A percentile compares a stretch with the other conserved stretches of the same genome.
phyloP scores from a whole-genome alignment of 30 jellyfish, hydroid and myxozoan species.

The Aurelia aurita region DNA sequence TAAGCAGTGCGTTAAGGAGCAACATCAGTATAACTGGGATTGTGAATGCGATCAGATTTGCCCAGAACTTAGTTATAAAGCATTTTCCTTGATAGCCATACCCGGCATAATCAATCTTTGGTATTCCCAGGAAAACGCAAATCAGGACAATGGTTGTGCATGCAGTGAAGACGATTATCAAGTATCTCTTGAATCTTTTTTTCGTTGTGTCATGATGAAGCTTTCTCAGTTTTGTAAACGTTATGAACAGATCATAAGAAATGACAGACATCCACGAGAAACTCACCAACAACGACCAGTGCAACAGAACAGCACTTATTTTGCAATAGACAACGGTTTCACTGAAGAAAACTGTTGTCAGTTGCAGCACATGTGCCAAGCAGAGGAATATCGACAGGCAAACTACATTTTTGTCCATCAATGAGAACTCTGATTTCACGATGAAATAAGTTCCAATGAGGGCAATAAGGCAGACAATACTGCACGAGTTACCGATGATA shows the following conservation, averaged over 20 bases:
- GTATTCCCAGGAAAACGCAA: background rate
- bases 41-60: constrained; percentile 20
- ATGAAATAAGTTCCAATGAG: constrained; percentile 1
- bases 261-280: constrained; percentile 58
- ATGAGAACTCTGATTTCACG: constrained; percentile 9
- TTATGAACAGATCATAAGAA: constrained; percentile 49
- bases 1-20: background rate
- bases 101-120: constrained; percentile 4
- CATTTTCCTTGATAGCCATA: constrained; percentile 10
- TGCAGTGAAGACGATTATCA: background rate
- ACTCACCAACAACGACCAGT: constrained; percentile 49
- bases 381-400: constrained; percentile 19
- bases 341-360: background rate
- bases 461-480: constrained; percentile 2
- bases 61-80: constrained; percentile 27
- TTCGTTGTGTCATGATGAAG: constrained; percentile 4
- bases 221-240: constrained; percentile 31
- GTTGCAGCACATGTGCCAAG: constrained; percentile 30
- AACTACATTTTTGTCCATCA: constrained; percentile 22
- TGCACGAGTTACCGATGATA: constrained; percentile 40
- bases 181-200: constrained; percentile 5
- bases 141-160: background rate
- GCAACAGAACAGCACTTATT: constrained; percentile 46
- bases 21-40: background rate
- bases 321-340: constrained; percentile 13